Evolutionary conservation across 1,140 invertebrate genomes (phyloP), one percentile per base, ranked within the genome.

Genomic region (Ceratina japonica): DNA sequence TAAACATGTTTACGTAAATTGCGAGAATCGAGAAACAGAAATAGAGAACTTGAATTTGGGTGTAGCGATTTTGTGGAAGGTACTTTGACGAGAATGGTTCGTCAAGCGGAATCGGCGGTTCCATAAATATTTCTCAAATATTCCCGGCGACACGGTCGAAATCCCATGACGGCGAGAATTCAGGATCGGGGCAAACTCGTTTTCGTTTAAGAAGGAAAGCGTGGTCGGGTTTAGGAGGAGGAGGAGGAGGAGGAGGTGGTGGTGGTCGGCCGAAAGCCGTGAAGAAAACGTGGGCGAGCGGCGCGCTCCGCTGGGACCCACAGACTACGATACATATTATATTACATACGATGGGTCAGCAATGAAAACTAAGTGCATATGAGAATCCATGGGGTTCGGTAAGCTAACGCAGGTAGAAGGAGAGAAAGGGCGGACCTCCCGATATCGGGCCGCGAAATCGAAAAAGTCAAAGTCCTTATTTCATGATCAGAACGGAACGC

Each of bases 321-420:
- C 90, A 90, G 75, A 88, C 86, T 84, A 90, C 80, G 83, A 91
- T 90, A 92, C 90, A 91, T 92, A 92, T 92, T 91, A 91, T 92
- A 92, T 91, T 91, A 91, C 88, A 83, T 81, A 86, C 76, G 90
- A 89, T 87, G 87, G 87, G 87, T 83, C 75, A 85, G 90, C 91
- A 92, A 92, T 92, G 91, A 92, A 92, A 92, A 92, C 87, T 92
- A 92, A 92, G 91, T 91, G 91, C 90, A 91, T 92, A 92, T 92
- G 90, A 92, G 90, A 92, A 91, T 92, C 90, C 91, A 92, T 90
- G 90, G 89, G 88, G 88, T 91, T 90, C 37, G 37, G 61, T 83
- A 76, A 79, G 72, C 61, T 63, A 62, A 62, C 20, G 18, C 64
- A 62, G 73, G 59, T 63, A 59, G 37, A 63, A 31, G 7, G 20